Base-by-base conservation (phyloP, 2,888 invertebrate genomes). In the Scaptomyza tumidula region DNA sequence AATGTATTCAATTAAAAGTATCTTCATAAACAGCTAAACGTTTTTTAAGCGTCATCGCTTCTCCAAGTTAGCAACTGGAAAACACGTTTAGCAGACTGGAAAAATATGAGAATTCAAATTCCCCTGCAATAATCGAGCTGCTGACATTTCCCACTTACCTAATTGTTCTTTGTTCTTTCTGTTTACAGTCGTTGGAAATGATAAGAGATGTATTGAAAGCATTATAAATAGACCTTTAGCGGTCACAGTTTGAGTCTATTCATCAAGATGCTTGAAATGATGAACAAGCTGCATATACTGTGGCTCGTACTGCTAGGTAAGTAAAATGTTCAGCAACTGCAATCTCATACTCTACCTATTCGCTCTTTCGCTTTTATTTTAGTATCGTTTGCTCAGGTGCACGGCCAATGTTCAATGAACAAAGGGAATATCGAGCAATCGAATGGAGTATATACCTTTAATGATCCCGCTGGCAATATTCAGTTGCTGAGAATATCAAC, bases 401-500 rank as follows among this genome's bases (percentile, higher is more conserved):
- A 19, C 10, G 35, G 63, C 0, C 35, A 49, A 11, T 62, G 62
- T 37, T 0, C 3, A 6, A 11, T 62, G 3, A 39, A 24, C 29
- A 11, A 35, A 9, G 3, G n/a, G 31, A 27, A 13, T 9, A 24
- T 76, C 29, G 75, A 78, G 50, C 54, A 44, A 13, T 64, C 75
- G 1, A 58, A 57, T 14, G 64, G 78, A 3, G 61, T 76, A 2
- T 76, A 65, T n/a, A 75, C 75, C 7, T 50, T 54, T 27, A 41
- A 29, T 5, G 49, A 62, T 54, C 29, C 46, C 0, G 9, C 10
- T 0, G 50, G 45, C 3, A 33, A 69, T 0, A 46, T 57, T 49
- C 43, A 57, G 0, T 24, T 76, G 7, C 65, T 66, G 33, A 61
- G 46, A 0, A 19, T 24, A 0, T 39, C 45, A 27, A 33, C 55